These are phyloP conservation scores for Trichopoda pennipes DNA, from an alignment of 2,888 invertebrate species.

Conservation along the genomic window DNA sequence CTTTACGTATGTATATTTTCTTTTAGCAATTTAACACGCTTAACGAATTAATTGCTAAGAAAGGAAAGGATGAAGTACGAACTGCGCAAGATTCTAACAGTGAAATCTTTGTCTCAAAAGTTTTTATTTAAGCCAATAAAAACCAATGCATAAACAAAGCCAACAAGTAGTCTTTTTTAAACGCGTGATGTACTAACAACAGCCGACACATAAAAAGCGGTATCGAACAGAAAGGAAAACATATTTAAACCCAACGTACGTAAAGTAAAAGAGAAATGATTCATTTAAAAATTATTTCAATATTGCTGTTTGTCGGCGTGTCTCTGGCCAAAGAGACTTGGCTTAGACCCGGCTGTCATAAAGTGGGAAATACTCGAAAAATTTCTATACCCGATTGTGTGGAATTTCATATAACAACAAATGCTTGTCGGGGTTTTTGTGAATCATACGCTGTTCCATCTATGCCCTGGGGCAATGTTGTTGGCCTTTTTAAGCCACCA, in stretches of 20 bases:
- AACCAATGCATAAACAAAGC: conserved; percentile 40
- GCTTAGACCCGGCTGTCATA: conserved; percentile 90
- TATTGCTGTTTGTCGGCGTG: conserved; percentile 69
- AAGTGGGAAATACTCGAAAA: conserved; percentile 89
- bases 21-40: conserved; percentile 41
- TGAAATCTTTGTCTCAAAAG: neutral
- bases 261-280: conserved; percentile 37
- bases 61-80: neutral
- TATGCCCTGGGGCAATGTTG: conserved; percentile 77
- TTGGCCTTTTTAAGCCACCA: conserved; percentile 80
- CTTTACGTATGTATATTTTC: neutral
- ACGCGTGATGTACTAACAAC: conserved; percentile 52
- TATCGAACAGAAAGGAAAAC: conserved; percentile 22
- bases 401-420: conserved; percentile 91
- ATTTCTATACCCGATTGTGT: conserved; percentile 92
- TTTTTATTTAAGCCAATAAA: conserved; percentile 62
- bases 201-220: conserved; percentile 7
- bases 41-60: neutral
- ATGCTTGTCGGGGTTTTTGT: conserved; percentile 93
- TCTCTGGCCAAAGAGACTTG: conserved; percentile 82
- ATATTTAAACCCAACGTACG: neutral
- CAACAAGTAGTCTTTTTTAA: conserved; percentile 61
- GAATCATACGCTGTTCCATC: conserved; percentile 93
- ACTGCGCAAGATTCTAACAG: conserved; percentile 66
- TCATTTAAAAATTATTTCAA: conserved; percentile 60